Evolutionary conservation across 2,113 vertebrate genomes (phyloP), one percentile per base, ranked within the genome.

Genomic region (Pelusios castaneus): DNA sequence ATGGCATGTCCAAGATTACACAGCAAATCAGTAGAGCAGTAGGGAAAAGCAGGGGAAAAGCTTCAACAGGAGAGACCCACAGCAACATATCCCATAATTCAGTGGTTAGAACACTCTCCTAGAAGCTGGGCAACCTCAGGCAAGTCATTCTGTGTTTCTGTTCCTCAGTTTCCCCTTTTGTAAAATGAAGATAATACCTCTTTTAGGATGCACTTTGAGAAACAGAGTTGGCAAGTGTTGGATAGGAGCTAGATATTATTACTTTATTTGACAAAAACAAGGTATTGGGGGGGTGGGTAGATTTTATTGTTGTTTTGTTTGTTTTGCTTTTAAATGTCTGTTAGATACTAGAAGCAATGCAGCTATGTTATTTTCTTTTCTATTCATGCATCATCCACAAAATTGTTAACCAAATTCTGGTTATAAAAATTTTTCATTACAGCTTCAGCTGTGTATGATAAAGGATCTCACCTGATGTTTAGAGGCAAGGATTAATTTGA

Each of bases 171-270:
- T 2, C 12, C 73, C 73, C 8, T 8, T 12, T 22, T 80, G 10
- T 49, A 38, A 86, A 86, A 16, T 10, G n/a, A 27, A 11, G 49
- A 77, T 24, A 56, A 5, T 2, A 70, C 6, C 21, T 21, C 45
- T 19, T 0, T 0, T 63, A 31, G 81, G 89, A 86, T 2, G 49
- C 89, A 91, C 38, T 16, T 5, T 10, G 43, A 55, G 25, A 70
- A 70, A 70, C 19, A 38, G n/a, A 38, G 19, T 38, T 38, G 63
- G 38, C n/a, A 70, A 70, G 19, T 38, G 63, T n/a, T 70, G 21
- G 10, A 70, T 19, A 70, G 17, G n/a, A 70, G n/a, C 17, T 38
- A 21, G 19, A 38, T 70, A 10, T 22, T n/a, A 67, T 67, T n/a
- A 67, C 34, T 67, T 70, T 70, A 70, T 38, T 38, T 70, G 63